Conservation (phyloP, 2,888 invertebrate species). For the Stenchaetothrips biformis region DNA sequence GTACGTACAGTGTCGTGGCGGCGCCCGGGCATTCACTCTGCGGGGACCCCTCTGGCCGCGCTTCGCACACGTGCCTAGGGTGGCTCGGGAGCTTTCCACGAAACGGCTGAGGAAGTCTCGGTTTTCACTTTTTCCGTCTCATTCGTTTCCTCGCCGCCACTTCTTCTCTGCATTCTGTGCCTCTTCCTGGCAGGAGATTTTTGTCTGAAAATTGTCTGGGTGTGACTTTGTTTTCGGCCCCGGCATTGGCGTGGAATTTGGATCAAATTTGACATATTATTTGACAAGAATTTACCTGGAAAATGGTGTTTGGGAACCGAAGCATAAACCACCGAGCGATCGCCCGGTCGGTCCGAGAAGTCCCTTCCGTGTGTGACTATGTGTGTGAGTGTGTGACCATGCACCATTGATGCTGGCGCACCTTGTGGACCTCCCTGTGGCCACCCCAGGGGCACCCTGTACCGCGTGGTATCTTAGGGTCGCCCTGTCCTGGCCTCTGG, state of each 20-base stretch:
- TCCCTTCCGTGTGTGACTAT: no score
- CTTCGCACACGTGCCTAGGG: not conserved
- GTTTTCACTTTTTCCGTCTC: not conserved
- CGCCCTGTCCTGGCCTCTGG: not conserved
- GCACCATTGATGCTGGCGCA: not conserved
- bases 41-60: not conserved
- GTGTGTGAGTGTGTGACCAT: no score
- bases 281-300: no score
- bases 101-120: not conserved
- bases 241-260: no score
- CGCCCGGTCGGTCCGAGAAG: no score
- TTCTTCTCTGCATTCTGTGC: not conserved
- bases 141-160: not conserved
- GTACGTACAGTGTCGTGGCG: not conserved
- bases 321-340: no score
- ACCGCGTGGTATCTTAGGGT: not conserved
- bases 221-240: no score
- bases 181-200: not conserved
- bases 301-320: no score
- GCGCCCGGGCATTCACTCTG: not conserved
- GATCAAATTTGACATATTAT: no score
- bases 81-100: not conserved
- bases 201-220: no score
- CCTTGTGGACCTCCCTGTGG: not conserved
- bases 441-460: not conserved